phyloP scores from a whole-genome alignment of 2,113 vertebrate species.

The Nipponia nippon region DNA sequence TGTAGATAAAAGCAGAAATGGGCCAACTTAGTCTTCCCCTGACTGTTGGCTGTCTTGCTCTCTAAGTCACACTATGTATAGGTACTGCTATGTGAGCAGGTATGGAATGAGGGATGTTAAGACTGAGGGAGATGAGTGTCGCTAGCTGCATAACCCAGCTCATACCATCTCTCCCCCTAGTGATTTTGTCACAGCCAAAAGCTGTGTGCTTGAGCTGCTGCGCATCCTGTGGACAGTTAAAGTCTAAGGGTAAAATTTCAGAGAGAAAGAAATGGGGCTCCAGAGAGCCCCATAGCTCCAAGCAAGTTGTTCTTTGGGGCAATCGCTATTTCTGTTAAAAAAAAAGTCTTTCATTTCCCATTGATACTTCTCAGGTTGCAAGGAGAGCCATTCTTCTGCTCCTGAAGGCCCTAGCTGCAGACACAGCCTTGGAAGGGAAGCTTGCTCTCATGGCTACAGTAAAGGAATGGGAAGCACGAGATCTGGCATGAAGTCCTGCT shows the following conservation, averaged over 20 bases:
- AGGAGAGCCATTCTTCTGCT: not conserved
- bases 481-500: constrained; percentile 46
- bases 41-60: not conserved
- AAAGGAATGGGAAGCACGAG: constrained; percentile 64
- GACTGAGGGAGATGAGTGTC: not conserved
- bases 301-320: not conserved
- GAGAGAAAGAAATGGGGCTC: not conserved
- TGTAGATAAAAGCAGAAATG: not conserved
- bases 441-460: constrained; percentile 25
- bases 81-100: not conserved
- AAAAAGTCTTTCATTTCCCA: not conserved
- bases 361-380: not conserved
- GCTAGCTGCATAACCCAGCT: not conserved
- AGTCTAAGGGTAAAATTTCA: not conserved
- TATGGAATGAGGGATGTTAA: not conserved
- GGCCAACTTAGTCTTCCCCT: not conserved
- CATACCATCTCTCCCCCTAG: not conserved
- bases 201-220: not conserved
- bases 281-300: not conserved
- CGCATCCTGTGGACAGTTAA: not conserved
- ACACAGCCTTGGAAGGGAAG: constrained; percentile 53
- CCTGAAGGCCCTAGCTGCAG: constrained; percentile 44
- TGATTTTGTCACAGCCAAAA: not conserved
- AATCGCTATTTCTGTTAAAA: not conserved
- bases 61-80: not conserved